phyloP scores from a whole-genome alignment of 2,888 invertebrate genomes.

The Ecliptopera silaceata region DNA sequence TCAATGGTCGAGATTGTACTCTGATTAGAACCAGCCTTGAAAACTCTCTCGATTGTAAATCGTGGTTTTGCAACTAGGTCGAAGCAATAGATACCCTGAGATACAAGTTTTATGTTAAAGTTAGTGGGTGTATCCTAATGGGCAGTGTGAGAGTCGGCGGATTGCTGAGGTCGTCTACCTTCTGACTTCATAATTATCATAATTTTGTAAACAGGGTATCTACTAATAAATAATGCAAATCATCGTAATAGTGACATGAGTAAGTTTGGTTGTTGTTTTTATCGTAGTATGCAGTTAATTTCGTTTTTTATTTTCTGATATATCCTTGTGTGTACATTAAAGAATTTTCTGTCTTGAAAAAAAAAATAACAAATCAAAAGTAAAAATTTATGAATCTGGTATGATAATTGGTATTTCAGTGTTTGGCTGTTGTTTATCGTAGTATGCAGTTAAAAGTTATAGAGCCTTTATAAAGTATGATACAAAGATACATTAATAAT shows the following conservation, averaged over 20 bases:
- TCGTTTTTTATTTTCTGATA: too few species aligned
- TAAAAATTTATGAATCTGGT: too few species aligned
- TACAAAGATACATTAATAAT: not conserved
- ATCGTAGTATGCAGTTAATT: too few species aligned
- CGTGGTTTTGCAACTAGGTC: slow-evolving; percentile 68
- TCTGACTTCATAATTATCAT: not conserved
- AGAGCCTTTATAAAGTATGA: too few species aligned
- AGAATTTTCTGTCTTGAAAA: too few species aligned
- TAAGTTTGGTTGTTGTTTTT: too few species aligned
- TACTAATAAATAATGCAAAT: not conserved
- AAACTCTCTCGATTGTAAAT: slow-evolving; percentile 41
- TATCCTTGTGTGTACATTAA: too few species aligned
- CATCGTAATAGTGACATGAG: too few species aligned
- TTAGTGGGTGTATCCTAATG: slow-evolving; percentile 78
- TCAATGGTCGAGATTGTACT: slow-evolving; percentile 32
- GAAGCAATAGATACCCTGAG: slow-evolving; percentile 62
- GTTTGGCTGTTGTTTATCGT: too few species aligned
- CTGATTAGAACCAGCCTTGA: slow-evolving; percentile 35
- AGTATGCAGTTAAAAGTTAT: too few species aligned
- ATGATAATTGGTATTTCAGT: too few species aligned
- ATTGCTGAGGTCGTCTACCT: slow-evolving; percentile 21
- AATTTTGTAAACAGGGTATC: not conserved
- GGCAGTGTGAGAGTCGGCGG: slow-evolving; percentile 64
- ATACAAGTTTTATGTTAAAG: slow-evolving; percentile 61
- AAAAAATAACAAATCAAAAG: too few species aligned